Base-by-base conservation (phyloP, 1,140 invertebrate genomes). In the Listronotus bonariensis region DNA sequence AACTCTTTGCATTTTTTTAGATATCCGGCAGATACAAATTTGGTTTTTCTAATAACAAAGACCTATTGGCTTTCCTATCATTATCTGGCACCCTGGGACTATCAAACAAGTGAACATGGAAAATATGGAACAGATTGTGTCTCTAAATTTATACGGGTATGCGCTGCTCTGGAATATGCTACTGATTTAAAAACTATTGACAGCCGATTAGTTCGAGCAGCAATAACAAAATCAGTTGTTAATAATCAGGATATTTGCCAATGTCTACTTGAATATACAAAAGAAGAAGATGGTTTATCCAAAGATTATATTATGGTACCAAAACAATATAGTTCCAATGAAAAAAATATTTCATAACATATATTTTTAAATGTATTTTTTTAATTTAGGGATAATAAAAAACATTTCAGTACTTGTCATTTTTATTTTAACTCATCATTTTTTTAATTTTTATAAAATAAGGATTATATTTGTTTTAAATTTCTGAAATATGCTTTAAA, bases 1-100 rank as follows among this genome's bases (percentile, higher is more conserved):
- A 26, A 26, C 20, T 26, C 1, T 26, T 26, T 26, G 1, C 20
- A 26, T 26, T 26, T 26, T 70, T 82, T 82, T 54, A 90, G 88
- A 74, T 85, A 80, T 66, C 88, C 89, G 0, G 81, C 83, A 0
- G 87, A 91, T 65, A 87, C 86, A 1, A 90, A 90, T 69, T 78
- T 85, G 31, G 85, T 92, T 5, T 92, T 92, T 69, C 75, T 92
- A 34, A 68, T 92, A 0, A 86, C 81, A 0, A 89, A 89, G 72
- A 87, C 84, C 1, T 87, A 87, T 68, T 92, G 90, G 91, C 83
- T 86, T 0, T 86, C 89, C 53, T 93, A 91, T 67, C 91, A 93
- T 69, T 92, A 93, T 65, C 69, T 91, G 2, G 72, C 90, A 3
- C 87, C 90, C 0, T 86, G 85, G 80, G 91, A 93, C 65, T 92